Base-by-base conservation (phyloP, 2,797 vertebrate genomes). In the Numenius phaeopus region DNA sequence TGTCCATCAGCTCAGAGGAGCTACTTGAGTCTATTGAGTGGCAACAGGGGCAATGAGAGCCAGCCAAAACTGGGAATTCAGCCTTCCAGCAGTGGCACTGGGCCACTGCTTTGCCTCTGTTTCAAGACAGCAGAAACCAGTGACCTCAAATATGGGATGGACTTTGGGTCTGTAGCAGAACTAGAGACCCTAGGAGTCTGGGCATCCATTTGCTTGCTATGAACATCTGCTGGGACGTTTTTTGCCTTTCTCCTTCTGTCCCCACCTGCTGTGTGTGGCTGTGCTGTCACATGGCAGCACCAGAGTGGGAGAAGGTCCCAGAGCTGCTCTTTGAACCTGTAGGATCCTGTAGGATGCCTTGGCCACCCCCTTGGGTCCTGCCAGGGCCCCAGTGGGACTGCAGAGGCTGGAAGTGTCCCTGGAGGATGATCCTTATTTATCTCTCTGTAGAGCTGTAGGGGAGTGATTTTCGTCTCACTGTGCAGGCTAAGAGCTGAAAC, bases 241-340 rank as follows among this genome's bases (percentile, higher is more conserved):
- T 75, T 46, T 34, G 23, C 47, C 10, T 40, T 77, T 89, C 62
- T 87, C 22, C 58, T 82, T 13, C 66, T 46, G 62, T 76, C 21
- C 7, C 14, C 10, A 32, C 19, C 26, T 0, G 0, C 34, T 0
- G 3, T 19, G 11, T 1, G 1, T 29, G 34, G 24, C 40, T 83
- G 49, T 69, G 40, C 67, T 72, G 55, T 64, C 52, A 14, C 0
- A 2, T 20, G 42, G 32, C 39, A 34, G 4, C 71, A 20, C 22
- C 64, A 94, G 30, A 20, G n/a, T 23, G 12, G 34, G 6, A 80
- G 52, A 64, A 87, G 26, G 3, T 71, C 37, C 32, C 18, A 49
- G 69, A 71, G 14, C 39, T 67, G 39, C 72, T 75, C 23, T 49
- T 39, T 49, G 9, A 67, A 57, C 22, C 24, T 39, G 8, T 9